Evolutionary conservation across 2,888 invertebrate species (phyloP).

Genomic region (Chymomyza procnemis): DNA sequence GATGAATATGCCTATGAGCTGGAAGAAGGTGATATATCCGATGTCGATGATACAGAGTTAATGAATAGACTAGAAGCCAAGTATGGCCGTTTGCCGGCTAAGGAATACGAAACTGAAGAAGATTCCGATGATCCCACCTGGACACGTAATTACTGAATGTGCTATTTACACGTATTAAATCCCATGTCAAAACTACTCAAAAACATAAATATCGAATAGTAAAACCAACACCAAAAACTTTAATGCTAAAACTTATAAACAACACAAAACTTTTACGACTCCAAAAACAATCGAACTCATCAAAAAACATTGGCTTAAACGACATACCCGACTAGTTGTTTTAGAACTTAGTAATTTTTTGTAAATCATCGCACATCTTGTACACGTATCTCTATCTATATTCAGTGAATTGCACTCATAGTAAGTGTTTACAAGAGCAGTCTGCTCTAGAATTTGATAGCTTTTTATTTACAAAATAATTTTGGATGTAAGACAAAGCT

Average conservation of each 20-base stretch:
- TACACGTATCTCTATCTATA: slow-evolving; percentile 31
- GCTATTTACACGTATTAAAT: slow-evolving; percentile 41
- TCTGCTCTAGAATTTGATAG: slow-evolving; percentile 16
- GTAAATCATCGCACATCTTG: slow-evolving; percentile 45
- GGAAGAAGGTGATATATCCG: slow-evolving; percentile 81
- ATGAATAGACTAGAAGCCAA: slow-evolving; percentile 85
- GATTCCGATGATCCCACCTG: slow-evolving; percentile 77
- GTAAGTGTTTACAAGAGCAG: slow-evolving; percentile 45
- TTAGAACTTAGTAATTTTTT: slow-evolving; percentile 32
- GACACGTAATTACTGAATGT: slow-evolving; percentile 78
- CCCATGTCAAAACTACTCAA: neutral
- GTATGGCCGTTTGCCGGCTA: slow-evolving; percentile 85
- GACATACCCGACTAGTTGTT: slow-evolving; percentile 14
- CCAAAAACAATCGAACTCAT: slow-evolving; percentile 9
- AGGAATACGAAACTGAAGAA: slow-evolving; percentile 80
- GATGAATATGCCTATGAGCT: slow-evolving; percentile 71
- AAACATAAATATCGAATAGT: slow-evolving; percentile 7
- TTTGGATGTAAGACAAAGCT: slow-evolving; percentile 43
- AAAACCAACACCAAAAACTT: slow-evolving; percentile 9
- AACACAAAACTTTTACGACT: slow-evolving; percentile 23
- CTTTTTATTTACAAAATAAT: slow-evolving; percentile 16
- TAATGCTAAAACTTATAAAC: slow-evolving; percentile 20
- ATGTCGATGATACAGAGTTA: slow-evolving; percentile 85
- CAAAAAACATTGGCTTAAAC: slow-evolving; percentile 30
- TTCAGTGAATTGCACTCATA: slow-evolving; percentile 46